phyloP scores from a whole-genome alignment of 2,888 invertebrate species.

The Campoplex capitator region DNA sequence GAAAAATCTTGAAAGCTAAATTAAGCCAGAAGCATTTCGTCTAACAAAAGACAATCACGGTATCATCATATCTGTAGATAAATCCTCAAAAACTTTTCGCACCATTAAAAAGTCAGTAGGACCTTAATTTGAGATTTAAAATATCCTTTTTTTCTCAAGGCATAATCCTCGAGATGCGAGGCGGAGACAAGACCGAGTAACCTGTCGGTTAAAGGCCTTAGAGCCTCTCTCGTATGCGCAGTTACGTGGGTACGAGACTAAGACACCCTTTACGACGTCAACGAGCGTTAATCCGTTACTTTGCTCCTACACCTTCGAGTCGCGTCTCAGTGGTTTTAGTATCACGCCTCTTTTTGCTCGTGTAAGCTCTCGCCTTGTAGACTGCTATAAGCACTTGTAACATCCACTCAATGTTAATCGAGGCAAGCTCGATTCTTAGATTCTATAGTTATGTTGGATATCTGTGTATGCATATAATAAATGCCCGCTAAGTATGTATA shows the following conservation, averaged over 20 bases:
- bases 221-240: constrained; percentile 20
- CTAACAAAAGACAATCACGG: neutral
- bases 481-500: neutral
- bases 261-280: constrained; percentile 49
- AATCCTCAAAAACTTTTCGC: neutral
- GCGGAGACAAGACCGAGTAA: constrained; percentile 24
- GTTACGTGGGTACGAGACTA: constrained; percentile 21
- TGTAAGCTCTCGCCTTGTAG: constrained; percentile 31
- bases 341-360: constrained; percentile 52
- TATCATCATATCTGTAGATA: neutral
- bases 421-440: constrained; percentile 51
- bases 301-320: constrained; percentile 47
- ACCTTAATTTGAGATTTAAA: constrained; percentile 3
- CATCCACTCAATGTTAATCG: constrained; percentile 63
- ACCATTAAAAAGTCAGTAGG: neutral
- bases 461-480: neutral
- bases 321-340: constrained; percentile 44
- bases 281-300: constrained; percentile 53
- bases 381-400: constrained; percentile 48
- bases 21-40: neutral
- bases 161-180: constrained; percentile 12
- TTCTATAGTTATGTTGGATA: constrained; percentile 5
- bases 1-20: neutral
- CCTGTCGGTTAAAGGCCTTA: constrained; percentile 32
- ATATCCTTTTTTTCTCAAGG: neutral